A percentile compares a stretch with the other conserved stretches of the same genome.
phyloP scores from a whole-genome alignment of 2,797 vertebrate species.

The Poeciliopsis turneri region DNA sequence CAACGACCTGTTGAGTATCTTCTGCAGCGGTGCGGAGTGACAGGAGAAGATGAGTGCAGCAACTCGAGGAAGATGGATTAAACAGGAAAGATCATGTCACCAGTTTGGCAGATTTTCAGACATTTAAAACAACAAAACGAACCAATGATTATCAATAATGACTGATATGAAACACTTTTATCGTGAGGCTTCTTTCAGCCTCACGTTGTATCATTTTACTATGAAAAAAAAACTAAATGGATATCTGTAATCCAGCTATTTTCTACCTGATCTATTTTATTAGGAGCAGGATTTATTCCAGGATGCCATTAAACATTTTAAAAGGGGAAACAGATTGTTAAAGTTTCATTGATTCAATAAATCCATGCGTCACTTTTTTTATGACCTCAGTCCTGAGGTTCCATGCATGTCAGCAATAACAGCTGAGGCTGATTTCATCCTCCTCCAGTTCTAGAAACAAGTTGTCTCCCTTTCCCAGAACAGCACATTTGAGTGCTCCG shows the following conservation, averaged over 20 bases:
- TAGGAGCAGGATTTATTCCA: neutral
- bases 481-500: constrained; percentile 18
- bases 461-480: constrained; percentile 18
- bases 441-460: constrained; percentile 15
- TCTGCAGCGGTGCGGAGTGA: no score
- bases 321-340: constrained; percentile 5
- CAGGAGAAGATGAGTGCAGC: no score
- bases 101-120: no score
- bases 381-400: neutral
- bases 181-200: no score
- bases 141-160: no score
- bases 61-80: no score
- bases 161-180: no score
- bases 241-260: neutral
- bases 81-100: no score
- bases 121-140: no score
- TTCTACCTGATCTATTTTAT: neutral
- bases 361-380: neutral
- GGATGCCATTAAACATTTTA: neutral
- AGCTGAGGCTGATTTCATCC: constrained; percentile 6
- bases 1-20: no score
- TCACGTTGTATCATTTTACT: neutral
- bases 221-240: neutral
- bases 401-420: constrained; percentile 1
- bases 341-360: neutral